phyloP scores from a whole-genome alignment of 2,113 vertebrate species.

The Halichoerus grypus region DNA sequence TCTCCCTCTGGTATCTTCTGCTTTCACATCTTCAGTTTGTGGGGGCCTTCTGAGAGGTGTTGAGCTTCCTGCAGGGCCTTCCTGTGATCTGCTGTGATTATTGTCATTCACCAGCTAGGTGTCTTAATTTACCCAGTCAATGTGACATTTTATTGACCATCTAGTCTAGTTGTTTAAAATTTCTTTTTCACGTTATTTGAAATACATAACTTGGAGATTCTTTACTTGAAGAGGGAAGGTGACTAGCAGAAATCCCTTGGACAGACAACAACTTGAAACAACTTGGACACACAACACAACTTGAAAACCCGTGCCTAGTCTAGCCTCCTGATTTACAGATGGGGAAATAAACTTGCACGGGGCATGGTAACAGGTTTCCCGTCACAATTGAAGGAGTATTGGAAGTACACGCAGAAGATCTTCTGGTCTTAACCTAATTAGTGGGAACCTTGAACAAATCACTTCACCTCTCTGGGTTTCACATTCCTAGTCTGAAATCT shows the following conservation, averaged over 20 bases:
- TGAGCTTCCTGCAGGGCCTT: neutral
- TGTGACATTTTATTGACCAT: conserved; percentile 18
- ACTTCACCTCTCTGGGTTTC: neutral
- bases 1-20: neutral
- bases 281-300: neutral
- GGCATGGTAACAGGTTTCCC: neutral
- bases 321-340: neutral
- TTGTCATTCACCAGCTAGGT: neutral
- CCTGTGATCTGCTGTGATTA: neutral
- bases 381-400: neutral
- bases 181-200: neutral
- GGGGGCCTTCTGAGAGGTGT: neutral
- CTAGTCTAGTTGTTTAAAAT: conserved; percentile 20
- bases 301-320: neutral
- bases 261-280: neutral
- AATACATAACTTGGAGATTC: conserved; percentile 5
- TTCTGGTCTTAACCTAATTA: neutral
- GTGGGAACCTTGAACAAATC: neutral
- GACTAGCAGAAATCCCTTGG: conserved; percentile 13
- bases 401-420: neutral
- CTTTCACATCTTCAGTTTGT: neutral
- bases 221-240: neutral
- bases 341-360: neutral
- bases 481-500: neutral
- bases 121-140: neutral